A percentile compares a stretch with the other conserved stretches of the same genome.
phyloP scores from a whole-genome alignment of 1,140 invertebrate genomes.

The Lordiphosa collinella region DNA sequence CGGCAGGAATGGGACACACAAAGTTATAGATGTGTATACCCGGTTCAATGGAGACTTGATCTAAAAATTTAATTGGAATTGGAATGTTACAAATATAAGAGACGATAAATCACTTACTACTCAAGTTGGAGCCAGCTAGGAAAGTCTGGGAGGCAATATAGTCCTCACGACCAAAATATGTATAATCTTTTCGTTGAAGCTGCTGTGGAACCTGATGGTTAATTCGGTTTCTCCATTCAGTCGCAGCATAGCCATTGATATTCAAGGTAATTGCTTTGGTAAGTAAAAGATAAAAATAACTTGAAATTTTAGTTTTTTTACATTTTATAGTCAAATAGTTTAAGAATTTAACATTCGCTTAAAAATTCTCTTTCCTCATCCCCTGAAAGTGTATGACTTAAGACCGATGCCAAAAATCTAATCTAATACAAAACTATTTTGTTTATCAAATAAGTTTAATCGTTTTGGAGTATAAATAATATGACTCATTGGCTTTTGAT shows the following conservation, averaged over 20 bases:
- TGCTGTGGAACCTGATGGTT: slow-evolving; percentile 2
- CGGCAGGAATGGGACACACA: slow-evolving; percentile 81
- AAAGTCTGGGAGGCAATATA: slow-evolving; percentile 68
- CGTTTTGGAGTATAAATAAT: slow-evolving; percentile 27
- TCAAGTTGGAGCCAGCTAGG: slow-evolving; percentile 54
- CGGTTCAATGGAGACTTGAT: slow-evolving; percentile 52
- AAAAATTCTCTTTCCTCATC: slow-evolving; percentile 48
- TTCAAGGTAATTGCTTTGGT: slow-evolving; percentile 49
- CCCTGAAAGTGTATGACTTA: slow-evolving; percentile 2
- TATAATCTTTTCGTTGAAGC: slow-evolving; percentile 7
- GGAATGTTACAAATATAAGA: slow-evolving; percentile 79
- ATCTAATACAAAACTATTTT: no score
- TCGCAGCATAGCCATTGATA: slow-evolving; percentile 63
- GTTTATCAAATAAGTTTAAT: slow-evolving; percentile 22
- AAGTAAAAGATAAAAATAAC: slow-evolving; percentile 1
- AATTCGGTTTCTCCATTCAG: slow-evolving; percentile 45
- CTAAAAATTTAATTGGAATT: slow-evolving; percentile 9
- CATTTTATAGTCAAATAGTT: no score
- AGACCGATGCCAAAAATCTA: no score
- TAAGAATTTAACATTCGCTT: no score
- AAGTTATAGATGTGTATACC: slow-evolving; percentile 84
- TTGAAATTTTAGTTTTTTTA: no score
- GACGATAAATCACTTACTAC: slow-evolving; percentile 81
- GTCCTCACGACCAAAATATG: slow-evolving; percentile 58
- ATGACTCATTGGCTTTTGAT: slow-evolving; percentile 27